Percentiles rank a stretch among this genome's conserved stretches.
phyloP scores from a whole-genome alignment of 2,797 vertebrate species.

The Thunnus albacares region DNA sequence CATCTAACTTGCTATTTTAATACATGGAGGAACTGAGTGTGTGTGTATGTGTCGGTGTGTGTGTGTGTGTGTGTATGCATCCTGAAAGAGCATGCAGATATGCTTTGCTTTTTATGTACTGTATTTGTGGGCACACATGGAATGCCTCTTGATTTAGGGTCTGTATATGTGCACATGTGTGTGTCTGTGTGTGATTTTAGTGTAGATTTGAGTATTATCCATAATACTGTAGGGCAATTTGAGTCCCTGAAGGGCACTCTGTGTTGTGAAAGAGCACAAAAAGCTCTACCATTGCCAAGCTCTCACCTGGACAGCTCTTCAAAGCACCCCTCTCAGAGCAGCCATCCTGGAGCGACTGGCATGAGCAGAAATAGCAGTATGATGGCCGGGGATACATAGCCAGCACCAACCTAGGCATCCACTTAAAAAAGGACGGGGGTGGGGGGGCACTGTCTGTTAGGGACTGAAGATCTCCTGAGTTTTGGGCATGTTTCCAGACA shows the following conservation, averaged over 20 bases:
- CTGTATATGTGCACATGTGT: not conserved
- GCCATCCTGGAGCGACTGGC: constrained; percentile 72
- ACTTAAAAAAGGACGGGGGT: constrained; percentile 35
- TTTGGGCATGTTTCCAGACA: constrained; percentile 31
- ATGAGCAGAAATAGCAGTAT: constrained; percentile 67
- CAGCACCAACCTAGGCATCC: constrained; percentile 45
- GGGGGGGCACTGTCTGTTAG: constrained; percentile 32
- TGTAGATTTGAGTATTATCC: constrained; percentile 68
- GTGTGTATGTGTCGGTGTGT: constrained; percentile 8
- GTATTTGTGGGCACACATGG: constrained; percentile 17
- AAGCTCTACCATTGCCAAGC: constrained; percentile 70
- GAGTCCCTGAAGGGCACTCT: constrained; percentile 68
- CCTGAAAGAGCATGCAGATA: too few species aligned
- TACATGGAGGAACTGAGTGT: constrained; percentile 17
- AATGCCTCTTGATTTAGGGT: constrained; percentile 20
- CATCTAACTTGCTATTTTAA: constrained; percentile 60
- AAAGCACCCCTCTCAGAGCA: constrained; percentile 69
- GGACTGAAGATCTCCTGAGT: constrained; percentile 34
- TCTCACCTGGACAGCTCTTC: constrained; percentile 80
- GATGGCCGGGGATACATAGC: constrained; percentile 48
- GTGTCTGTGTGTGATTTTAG: constrained; percentile 44
- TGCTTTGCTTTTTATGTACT: constrained; percentile 9
- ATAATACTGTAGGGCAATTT: constrained; percentile 72
- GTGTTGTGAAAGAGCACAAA: constrained; percentile 72
- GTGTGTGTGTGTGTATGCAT: not conserved